Conservation (phyloP, 2,888 invertebrate genomes). For the Patella pellucida region DNA sequence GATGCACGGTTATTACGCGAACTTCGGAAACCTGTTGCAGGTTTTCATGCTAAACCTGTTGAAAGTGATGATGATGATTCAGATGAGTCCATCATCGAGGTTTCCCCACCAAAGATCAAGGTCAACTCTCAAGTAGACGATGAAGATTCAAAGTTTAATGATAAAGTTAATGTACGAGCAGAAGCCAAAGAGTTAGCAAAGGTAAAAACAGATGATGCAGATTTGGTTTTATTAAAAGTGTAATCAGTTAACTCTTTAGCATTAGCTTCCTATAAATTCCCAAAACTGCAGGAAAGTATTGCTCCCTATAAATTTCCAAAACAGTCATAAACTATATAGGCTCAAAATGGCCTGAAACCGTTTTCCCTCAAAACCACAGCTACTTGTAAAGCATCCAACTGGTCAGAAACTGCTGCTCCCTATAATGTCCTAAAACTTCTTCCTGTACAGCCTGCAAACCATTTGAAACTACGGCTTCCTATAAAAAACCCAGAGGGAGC, state of each 20-base stretch:
- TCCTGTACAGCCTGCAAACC: too few species aligned
- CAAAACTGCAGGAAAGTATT: too few species aligned
- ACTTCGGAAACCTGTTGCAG: conserved; percentile 43
- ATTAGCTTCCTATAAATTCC: too few species aligned
- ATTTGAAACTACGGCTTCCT: too few species aligned
- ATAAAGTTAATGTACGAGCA: conserved; percentile 48
- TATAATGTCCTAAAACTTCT: too few species aligned
- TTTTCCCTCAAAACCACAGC: too few species aligned
- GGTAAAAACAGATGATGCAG: not conserved
- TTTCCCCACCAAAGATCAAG: conserved; percentile 52
- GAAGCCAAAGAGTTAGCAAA: conserved; percentile 55
- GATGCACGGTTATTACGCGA: conserved; percentile 48
- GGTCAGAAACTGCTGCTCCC: too few species aligned
- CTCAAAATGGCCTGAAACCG: too few species aligned
- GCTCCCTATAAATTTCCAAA: too few species aligned
- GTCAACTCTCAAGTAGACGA: conserved; percentile 54
- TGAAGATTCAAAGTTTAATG: conserved; percentile 41
- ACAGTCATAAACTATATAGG: too few species aligned
- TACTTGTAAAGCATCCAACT: too few species aligned
- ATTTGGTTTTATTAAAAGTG: not conserved
- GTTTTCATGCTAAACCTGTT: conserved; percentile 48
- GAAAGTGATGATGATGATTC: conserved; percentile 25
- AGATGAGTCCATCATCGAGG: conserved; percentile 38
- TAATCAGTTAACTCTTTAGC: not conserved
- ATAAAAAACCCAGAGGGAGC: too few species aligned